Conservation (phyloP, 2,113 vertebrate genomes). For the Vimba vimba region DNA sequence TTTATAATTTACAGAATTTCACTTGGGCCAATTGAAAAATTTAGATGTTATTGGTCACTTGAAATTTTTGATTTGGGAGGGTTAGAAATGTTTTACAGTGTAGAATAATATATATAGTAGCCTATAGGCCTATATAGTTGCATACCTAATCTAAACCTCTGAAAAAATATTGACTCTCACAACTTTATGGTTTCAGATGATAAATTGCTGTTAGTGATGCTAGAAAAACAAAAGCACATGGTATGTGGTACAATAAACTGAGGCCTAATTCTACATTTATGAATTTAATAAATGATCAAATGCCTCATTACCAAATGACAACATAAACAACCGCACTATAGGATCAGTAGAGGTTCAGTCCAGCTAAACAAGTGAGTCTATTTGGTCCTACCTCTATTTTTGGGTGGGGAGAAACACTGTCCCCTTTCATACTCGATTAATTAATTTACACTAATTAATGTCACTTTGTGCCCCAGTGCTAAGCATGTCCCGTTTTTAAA, state of each 20-base stretch:
- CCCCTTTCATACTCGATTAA: background rate
- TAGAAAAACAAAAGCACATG: background rate
- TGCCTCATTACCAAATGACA: constrained; percentile 15
- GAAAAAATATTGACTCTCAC: background rate
- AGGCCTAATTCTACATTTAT: background rate
- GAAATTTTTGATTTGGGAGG: too few species aligned
- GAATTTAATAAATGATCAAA: background rate
- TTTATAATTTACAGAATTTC: too few species aligned
- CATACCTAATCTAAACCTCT: background rate
- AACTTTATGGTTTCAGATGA: background rate
- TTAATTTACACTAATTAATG: background rate
- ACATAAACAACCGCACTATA: background rate
- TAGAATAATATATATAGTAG: too few species aligned
- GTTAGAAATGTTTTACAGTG: too few species aligned
- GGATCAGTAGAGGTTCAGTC: background rate
- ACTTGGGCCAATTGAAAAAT: too few species aligned
- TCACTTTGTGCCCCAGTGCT: background rate
- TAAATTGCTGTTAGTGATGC: background rate
- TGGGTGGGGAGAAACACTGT: background rate
- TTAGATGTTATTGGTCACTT: too few species aligned
- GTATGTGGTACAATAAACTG: constrained; percentile 1
- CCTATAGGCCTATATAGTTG: too few species aligned
- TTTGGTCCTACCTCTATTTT: background rate
- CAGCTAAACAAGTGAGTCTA: background rate
- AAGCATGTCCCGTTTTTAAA: background rate